phyloP scores from a whole-genome alignment of 2,888 invertebrate species.

The Pyrrhosoma nymphula region DNA sequence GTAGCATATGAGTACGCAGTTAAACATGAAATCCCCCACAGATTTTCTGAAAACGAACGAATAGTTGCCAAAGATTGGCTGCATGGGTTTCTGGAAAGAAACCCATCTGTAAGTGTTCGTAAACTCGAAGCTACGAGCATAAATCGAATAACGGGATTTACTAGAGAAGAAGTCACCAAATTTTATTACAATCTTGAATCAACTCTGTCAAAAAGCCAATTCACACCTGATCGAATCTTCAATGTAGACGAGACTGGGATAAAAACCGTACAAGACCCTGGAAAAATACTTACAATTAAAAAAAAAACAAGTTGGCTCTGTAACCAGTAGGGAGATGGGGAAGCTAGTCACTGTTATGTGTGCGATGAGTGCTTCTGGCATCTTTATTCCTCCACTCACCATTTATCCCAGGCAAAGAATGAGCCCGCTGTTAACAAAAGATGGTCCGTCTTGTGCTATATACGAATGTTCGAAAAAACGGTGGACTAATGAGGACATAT shows the following conservation, averaged over 20 bases:
- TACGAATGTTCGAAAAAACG: background rate
- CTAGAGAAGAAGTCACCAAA: background rate
- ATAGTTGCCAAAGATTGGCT: constrained; percentile 74
- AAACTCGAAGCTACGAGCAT: constrained; percentile 39
- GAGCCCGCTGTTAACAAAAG: background rate
- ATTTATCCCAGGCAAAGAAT: background rate
- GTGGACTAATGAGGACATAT: no score
- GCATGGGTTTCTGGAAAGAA: constrained; percentile 73
- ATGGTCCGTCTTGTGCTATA: background rate
- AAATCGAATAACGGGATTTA: background rate
- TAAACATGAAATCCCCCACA: constrained; percentile 72
- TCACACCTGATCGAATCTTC: constrained; percentile 2
- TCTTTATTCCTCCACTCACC: background rate
- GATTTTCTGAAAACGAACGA: constrained; percentile 72
- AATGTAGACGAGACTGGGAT: constrained; percentile 33
- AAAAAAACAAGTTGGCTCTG: constrained; percentile 29
- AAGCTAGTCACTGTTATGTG: background rate
- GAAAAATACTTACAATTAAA: constrained; percentile 1
- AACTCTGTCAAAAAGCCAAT: constrained; percentile 7
- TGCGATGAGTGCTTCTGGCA: constrained; percentile 34
- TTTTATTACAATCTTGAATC: constrained; percentile 34
- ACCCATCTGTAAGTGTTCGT: constrained; percentile 68
- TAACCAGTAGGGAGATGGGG: constrained; percentile 24
- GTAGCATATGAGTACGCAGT: constrained; percentile 73
- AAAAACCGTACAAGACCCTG: constrained; percentile 16